phyloP scores from a whole-genome alignment of 2,797 vertebrate species.

The Zenarchopterus dispar region DNA sequence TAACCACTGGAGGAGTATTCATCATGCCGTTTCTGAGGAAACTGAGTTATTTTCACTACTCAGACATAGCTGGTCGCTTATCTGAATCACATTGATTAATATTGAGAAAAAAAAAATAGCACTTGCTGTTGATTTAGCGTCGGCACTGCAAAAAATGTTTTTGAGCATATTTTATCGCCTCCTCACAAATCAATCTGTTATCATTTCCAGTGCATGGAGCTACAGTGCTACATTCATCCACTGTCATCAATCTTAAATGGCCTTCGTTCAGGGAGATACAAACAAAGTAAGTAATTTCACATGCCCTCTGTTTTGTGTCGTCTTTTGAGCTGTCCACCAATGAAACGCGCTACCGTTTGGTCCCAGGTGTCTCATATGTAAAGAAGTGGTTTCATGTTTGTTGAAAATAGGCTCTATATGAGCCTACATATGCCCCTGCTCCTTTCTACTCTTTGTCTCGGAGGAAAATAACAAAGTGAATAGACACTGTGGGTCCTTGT shows the following conservation, averaged over 20 bases:
- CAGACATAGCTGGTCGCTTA: not conserved
- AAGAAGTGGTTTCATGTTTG: too few species aligned
- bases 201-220: slow-evolving; percentile 79
- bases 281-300: slow-evolving; percentile 80
- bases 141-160: not conserved
- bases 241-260: slow-evolving; percentile 85
- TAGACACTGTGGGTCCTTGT: slow-evolving; percentile 29
- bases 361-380: too few species aligned
- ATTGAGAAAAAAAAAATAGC: too few species aligned
- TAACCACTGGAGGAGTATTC: slow-evolving; percentile 10
- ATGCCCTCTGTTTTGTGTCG: slow-evolving; percentile 3
- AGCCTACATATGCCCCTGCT: too few species aligned
- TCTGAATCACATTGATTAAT: too few species aligned
- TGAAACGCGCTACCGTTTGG: too few species aligned
- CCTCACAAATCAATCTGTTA: slow-evolving; percentile 26
- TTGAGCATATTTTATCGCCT: slow-evolving; percentile 12
- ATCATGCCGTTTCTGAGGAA: slow-evolving; percentile 36
- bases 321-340: not conserved
- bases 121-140: too few species aligned
- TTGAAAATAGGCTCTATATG: too few species aligned
- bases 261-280: slow-evolving; percentile 84
- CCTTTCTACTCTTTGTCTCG: not conserved
- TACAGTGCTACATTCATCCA: slow-evolving; percentile 85
- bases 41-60: not conserved
- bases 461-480: slow-evolving; percentile 35